A percentile compares a stretch with the other conserved stretches of the same genome.
These are phyloP conservation scores for Galerucella calmariensis DNA, from an alignment of 2,888 invertebrate species.

Conservation along the genomic window DNA sequence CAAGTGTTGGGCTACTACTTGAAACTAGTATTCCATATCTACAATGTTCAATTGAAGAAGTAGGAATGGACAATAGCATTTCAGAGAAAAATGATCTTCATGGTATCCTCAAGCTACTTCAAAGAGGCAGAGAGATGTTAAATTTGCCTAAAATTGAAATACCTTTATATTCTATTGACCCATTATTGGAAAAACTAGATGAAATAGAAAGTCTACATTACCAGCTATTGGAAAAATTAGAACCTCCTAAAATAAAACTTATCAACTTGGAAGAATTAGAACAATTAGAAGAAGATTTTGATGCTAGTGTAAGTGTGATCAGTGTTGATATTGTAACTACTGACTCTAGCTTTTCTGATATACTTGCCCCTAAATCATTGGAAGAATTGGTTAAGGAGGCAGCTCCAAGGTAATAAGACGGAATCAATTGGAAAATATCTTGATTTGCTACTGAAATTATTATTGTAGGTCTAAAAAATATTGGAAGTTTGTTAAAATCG, in stretches of 20 bases:
- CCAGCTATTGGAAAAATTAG: slow-evolving; percentile 6
- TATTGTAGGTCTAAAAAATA: slow-evolving; percentile 35
- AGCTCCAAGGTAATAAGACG: slow-evolving; percentile 32
- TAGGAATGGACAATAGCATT: background rate
- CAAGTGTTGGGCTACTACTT: background rate
- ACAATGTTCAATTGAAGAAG: background rate
- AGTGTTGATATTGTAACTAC: slow-evolving; percentile 13
- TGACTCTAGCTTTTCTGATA: slow-evolving; percentile 10
- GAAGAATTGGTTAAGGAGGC: slow-evolving; percentile 35
- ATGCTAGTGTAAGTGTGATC: slow-evolving; percentile 15
- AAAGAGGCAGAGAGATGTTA: background rate
- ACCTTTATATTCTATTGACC: background rate
- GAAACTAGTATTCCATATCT: background rate
- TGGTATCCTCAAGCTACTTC: background rate
- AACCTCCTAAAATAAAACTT: background rate
- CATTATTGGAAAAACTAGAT: background rate
- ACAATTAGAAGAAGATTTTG: slow-evolving; percentile 21
- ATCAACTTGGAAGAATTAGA: slow-evolving; percentile 26
- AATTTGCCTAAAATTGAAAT: background rate
- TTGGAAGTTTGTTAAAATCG: slow-evolving; percentile 34
- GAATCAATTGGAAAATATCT: too few relatives aligned
- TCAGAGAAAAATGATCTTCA: background rate
- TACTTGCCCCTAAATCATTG: slow-evolving; percentile 27
- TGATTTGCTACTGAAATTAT: background rate
- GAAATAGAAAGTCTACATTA: background rate